Base-by-base conservation (phyloP, 53 echinoderm and acorn worm species). In the Luidia sarsii region DNA sequence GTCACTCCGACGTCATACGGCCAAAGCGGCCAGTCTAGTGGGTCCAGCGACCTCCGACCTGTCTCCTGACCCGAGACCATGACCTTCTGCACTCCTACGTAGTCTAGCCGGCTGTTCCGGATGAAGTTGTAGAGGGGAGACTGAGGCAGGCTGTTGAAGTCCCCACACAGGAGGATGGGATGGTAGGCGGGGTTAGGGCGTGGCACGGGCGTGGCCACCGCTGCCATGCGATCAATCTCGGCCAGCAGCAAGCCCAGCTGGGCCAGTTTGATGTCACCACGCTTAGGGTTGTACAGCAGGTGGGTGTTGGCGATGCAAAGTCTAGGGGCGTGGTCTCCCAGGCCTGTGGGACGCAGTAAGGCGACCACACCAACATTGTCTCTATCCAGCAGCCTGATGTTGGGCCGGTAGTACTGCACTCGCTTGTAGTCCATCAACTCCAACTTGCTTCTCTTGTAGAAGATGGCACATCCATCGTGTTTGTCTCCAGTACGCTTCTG, bases 231-330 rank as follows among this genome's bases (percentile, higher is more conserved):
- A 80, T 96, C 96, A 49, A 96, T 93, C 72, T 96, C 92, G 15
- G 96, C 92, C 57, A 96, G 79, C 3, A 96, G 64, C 32, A 94
- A 48, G 52, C 93, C 93, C 43, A 97, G 57, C 57, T 97, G 97
- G 19, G 97, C 89, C 23, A 97, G 80, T 72, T 97, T 97, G 70
- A 97, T 83, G 67, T 97, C 97, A 7, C 97, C 97, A 5, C 97
- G 82, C 29, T 68, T 88, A 0, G 97, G 97, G 57, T 97, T 97
- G 84, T 86, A 97, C 4, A 97, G 64, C 45, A 97, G 84, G 67
- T 97, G 97, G 38, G 97, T 97, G 67, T 85, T 97, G 65, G 97
- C 97, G 16, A 97, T 82, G 55, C 97, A 97, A 1, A 97, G 80
- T 23, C 68, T 83, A 4, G 77, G 77, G 7, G 59, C 48, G 48